Evolutionary conservation across 1,140 invertebrate species (phyloP).

Genomic region (Goniozus legneri): DNA sequence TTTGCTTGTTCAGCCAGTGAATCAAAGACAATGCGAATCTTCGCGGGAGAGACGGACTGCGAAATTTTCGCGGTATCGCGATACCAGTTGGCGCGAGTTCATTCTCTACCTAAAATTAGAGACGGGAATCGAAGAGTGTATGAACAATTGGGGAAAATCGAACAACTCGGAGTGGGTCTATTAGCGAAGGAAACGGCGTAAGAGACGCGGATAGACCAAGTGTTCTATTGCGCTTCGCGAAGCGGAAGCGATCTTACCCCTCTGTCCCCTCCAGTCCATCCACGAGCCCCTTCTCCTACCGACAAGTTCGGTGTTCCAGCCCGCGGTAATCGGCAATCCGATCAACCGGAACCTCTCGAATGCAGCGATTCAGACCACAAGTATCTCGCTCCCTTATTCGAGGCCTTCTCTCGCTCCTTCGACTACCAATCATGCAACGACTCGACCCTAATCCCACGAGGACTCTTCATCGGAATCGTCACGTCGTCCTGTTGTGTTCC

Average conservation of each 20-base stretch:
- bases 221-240: conserved; percentile 8
- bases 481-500: conserved; percentile 1
- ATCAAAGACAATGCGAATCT: too few relatives aligned
- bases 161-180: too few relatives aligned
- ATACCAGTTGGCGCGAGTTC: too few relatives aligned
- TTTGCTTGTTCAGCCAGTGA: conserved; percentile 26
- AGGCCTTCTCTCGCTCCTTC: conserved; percentile 30
- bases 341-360: conserved; percentile 45
- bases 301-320: not conserved
- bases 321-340: conserved; percentile 34
- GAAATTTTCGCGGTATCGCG: too few relatives aligned
- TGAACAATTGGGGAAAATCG: not conserved
- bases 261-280: not conserved
- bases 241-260: conserved; percentile 15
- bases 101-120: too few relatives aligned
- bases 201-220: not conserved
- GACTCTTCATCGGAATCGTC: conserved; percentile 38
- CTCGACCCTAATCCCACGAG: conserved; percentile 42
- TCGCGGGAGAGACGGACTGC: too few relatives aligned
- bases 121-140: not conserved
- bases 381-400: conserved; percentile 28
- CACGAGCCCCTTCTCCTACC: not conserved
- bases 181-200: not conserved
- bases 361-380: conserved; percentile 39
- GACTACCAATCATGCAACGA: conserved; percentile 47